A percentile compares a stretch with the other conserved stretches of the same genome.
phyloP scores from a whole-genome alignment of 2,113 vertebrate genomes.

The Myrmophylax atrothorax region DNA sequence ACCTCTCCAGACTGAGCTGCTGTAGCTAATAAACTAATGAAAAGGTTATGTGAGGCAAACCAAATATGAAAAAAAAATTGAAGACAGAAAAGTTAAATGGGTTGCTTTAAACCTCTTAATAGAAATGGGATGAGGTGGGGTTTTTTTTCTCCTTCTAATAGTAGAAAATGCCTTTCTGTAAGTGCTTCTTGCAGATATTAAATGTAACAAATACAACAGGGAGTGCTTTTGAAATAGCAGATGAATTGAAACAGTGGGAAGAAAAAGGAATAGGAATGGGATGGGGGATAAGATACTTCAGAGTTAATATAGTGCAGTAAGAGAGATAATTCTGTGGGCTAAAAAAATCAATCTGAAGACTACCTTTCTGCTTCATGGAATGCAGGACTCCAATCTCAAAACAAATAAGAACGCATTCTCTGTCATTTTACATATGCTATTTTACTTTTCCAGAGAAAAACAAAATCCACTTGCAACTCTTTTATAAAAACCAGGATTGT shows the following conservation, averaged over 20 bases:
- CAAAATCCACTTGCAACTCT: fast-evolving
- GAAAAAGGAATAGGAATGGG: not conserved
- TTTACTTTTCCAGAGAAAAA: not conserved
- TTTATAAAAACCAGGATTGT: not conserved
- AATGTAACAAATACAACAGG: slow-evolving; percentile 46
- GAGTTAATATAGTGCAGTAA: not conserved
- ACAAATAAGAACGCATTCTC: not conserved
- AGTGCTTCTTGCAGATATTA: slow-evolving; percentile 38
- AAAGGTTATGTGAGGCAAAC: slow-evolving; percentile 14
- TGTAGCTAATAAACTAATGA: not conserved
- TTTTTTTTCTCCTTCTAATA: not conserved
- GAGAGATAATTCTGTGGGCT: not conserved
- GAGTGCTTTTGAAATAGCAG: slow-evolving; percentile 36
- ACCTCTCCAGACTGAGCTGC: not conserved
- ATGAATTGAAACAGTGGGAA: slow-evolving; percentile 23
- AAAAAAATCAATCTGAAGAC: not conserved
- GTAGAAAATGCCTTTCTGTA: not conserved
- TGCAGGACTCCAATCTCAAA: not conserved
- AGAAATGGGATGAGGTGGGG: not conserved
- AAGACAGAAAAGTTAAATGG: slow-evolving; percentile 21
- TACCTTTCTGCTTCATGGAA: not conserved
- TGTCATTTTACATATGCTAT: not conserved
- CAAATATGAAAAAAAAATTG: not conserved
- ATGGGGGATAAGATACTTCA: not conserved
- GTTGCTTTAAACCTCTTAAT: slow-evolving; percentile 33